Evolutionary conservation across 2,113 vertebrate species (phyloP).

Genomic region (Notarius quadriscutis): DNA sequence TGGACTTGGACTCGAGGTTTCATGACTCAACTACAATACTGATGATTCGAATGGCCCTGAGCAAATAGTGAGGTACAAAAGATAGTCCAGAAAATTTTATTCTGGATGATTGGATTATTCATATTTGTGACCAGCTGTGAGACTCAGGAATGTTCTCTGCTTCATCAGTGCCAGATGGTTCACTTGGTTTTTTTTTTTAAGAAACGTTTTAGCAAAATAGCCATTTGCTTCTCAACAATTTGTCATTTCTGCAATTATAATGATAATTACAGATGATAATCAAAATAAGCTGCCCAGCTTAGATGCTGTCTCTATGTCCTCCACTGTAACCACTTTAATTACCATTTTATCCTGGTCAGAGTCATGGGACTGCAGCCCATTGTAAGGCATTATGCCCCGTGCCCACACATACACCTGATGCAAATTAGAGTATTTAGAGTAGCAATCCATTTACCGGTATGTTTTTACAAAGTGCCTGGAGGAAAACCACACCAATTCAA

Average conservation of each 20-base stretch:
- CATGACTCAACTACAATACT: no score
- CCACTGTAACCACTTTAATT: neutral
- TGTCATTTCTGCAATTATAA: neutral
- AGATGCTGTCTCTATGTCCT: neutral
- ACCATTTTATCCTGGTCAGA: neutral
- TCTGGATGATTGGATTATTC: neutral
- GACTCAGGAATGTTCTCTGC: neutral
- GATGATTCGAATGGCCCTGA: neutral
- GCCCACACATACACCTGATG: neutral
- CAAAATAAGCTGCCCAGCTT: neutral
- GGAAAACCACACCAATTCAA: neutral
- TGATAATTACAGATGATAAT: neutral
- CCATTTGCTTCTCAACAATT: neutral
- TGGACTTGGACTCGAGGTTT: no score
- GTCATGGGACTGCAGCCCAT: neutral
- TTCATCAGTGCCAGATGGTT: neutral
- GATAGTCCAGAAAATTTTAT: neutral
- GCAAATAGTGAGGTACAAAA: neutral
- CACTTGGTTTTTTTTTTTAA: neutral
- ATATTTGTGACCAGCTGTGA: neutral
- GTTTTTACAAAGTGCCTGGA: constrained; percentile 1
- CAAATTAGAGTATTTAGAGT: constrained; percentile 9
- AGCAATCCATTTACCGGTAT: constrained; percentile 13
- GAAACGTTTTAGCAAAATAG: neutral
- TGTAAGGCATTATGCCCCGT: no score